Conservation (phyloP, 2,888 invertebrate genomes). For the Hartigia nigra region DNA sequence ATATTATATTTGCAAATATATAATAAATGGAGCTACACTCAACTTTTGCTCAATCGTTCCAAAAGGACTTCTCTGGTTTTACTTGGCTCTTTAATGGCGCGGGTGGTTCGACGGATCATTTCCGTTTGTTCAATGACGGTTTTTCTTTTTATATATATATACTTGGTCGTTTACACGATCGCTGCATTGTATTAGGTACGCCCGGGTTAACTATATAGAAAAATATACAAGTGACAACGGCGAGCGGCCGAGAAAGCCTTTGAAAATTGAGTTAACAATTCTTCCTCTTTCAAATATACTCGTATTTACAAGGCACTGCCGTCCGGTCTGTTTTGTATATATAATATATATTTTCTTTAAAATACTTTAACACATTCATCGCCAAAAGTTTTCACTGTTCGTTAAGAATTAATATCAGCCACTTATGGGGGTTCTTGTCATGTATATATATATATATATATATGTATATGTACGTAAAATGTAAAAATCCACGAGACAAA, state of each 20-base stretch:
- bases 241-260: not conserved
- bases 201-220: not conserved
- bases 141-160: not conserved
- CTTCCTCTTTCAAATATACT: not conserved
- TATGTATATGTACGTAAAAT: not conserved
- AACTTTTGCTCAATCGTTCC: not conserved
- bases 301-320: not conserved
- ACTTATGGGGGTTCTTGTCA: not conserved
- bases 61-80: not conserved
- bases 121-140: not conserved
- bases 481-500: not conserved
- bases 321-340: not conserved
- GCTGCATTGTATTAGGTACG: not conserved
- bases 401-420: not conserved
- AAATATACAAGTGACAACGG: not conserved
- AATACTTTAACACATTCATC: conserved; percentile 7
- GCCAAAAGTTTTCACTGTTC: not conserved
- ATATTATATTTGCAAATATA: no score
- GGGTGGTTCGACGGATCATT: not conserved
- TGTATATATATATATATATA: not conserved
- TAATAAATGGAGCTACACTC: not conserved
- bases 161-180: not conserved
- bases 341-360: not conserved
- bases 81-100: not conserved
- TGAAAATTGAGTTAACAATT: not conserved